Evolutionary conservation across 2,888 invertebrate species (phyloP), one percentile per base, ranked within the genome.

Genomic region (Caenorhabditis angaria): DNA sequence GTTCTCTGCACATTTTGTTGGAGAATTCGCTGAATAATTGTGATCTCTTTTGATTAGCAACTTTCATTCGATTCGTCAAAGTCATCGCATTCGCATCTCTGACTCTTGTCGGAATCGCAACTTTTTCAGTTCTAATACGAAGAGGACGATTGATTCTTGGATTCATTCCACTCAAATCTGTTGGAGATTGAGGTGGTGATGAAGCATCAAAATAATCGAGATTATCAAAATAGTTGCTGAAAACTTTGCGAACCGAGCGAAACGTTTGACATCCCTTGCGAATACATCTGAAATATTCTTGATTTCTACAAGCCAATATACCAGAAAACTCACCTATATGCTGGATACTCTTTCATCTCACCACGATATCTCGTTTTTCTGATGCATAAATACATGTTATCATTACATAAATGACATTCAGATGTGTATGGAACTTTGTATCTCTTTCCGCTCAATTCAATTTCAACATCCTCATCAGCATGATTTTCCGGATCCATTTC

Each of bases 181-280:
- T 18, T 18, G 41, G 41, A 18, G 41, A 41, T 14, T 12, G 3
- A 12, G 41, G 14, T 10, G 14, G 41, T 3, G 10, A 6, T 6
- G 41, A 12, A 14, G 10, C 3, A 18, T 41, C 10, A 41, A 12
- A 41, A 41, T 14, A 12, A 41, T 41, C 41, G 41, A n/a, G n/a
- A n/a, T n/a, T n/a, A n/a, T 50, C n/a, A n/a, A n/a, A n/a, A 35
- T 61, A 68, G 20, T 63, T 61, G 14, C 47, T 22, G 25, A 78
- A 67, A 1, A 78, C 67, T 62, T 78, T 78, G 12, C 75, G 58
- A 35, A 78, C 72, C 2, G 77, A 75, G 29, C 77, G 71, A 41
- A 78, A 78, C 6, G 77, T 78, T 63, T 78, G 77, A 41, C 77
- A 78, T 20, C 77, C 77, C 41, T 78, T 78, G n/a, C 75, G 50